Evolutionary conservation across 2,888 invertebrate species (phyloP).

Genomic region (Zonitis immaculata): DNA sequence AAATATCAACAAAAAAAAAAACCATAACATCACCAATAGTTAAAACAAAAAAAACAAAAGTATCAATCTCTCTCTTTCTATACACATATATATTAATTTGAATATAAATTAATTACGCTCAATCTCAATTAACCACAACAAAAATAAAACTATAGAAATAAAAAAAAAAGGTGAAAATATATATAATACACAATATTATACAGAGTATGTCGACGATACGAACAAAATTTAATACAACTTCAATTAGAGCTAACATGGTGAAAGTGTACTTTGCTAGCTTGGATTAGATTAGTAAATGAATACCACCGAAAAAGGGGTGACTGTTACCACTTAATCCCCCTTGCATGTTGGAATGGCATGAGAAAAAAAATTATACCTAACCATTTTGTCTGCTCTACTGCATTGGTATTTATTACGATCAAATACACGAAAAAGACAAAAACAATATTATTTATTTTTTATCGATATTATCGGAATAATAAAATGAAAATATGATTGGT

Average conservation of each 20-base stretch:
- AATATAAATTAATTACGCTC: no score
- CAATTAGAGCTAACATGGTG: slow-evolving; percentile 40
- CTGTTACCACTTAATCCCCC: slow-evolving; percentile 37
- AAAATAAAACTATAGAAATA: no score
- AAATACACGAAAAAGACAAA: neutral
- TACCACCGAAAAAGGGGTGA: slow-evolving; percentile 35
- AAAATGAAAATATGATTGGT: no score
- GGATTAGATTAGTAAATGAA: slow-evolving; percentile 42
- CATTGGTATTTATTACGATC: neutral
- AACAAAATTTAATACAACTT: slow-evolving; percentile 31
- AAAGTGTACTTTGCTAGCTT: slow-evolving; percentile 32
- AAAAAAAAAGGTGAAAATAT: slow-evolving; percentile 7
- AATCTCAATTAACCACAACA: no score
- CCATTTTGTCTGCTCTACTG: neutral
- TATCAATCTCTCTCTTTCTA: no score
- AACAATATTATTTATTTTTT: neutral
- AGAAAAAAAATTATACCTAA: slow-evolving; percentile 8
- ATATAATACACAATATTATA: no score
- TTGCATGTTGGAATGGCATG: slow-evolving; percentile 14
- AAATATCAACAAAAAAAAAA: neutral
- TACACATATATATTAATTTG: no score
- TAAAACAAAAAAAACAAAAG: neutral
- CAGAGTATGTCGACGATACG: no score
- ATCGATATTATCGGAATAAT: neutral
- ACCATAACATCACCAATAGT: neutral